A percentile compares a stretch with the other conserved stretches of the same genome.
These are phyloP conservation scores for Melanotaenia maccullochi DNA, from an alignment of 2,797 vertebrate genomes.

Conservation along the genomic window DNA sequence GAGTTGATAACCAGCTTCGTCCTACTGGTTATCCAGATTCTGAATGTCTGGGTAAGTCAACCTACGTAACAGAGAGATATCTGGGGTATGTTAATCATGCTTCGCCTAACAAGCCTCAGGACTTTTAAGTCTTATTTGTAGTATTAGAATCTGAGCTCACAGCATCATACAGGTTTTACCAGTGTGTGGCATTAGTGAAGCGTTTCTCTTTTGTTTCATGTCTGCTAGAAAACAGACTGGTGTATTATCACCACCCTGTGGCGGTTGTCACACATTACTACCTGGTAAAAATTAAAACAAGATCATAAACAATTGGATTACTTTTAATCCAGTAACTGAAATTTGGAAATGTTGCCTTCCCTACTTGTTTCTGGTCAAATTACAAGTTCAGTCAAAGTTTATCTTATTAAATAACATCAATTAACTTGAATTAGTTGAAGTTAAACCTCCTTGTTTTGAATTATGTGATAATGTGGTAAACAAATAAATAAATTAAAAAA, in stretches of 20 bases:
- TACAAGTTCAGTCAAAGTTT: background rate
- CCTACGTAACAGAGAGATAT: too few species aligned
- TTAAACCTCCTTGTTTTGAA: background rate
- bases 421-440: background rate
- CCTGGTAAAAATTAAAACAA: background rate
- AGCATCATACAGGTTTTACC: background rate
- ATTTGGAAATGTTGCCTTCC: background rate
- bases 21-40: too few species aligned
- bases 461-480: background rate
- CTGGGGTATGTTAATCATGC: too few species aligned
- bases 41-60: too few species aligned
- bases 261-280: background rate
- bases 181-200: background rate
- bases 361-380: background rate
- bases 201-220: background rate
- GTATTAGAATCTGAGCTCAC: background rate
- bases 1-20: too few species aligned
- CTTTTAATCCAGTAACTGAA: background rate
- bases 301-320: background rate
- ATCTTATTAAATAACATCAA: background rate
- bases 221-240: background rate
- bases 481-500: too few species aligned
- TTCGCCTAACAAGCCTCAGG: background rate
- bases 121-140: background rate
- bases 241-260: background rate